phyloP scores from a whole-genome alignment of 2,888 invertebrate genomes.

The Agriopis aurantiaria region DNA sequence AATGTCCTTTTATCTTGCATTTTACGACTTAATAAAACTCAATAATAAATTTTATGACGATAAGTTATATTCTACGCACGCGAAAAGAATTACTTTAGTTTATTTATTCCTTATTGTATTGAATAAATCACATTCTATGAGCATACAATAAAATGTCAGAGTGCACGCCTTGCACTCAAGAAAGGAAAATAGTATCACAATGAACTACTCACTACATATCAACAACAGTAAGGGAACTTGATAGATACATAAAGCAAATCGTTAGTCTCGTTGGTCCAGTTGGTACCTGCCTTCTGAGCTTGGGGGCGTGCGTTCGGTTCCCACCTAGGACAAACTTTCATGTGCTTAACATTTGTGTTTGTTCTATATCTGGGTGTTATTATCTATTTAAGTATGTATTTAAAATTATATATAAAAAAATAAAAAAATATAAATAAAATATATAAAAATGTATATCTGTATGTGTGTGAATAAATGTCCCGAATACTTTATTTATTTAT shows the following conservation, averaged over 20 bases:
- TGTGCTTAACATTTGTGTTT: too few species aligned
- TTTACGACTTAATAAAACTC: slow-evolving; percentile 3
- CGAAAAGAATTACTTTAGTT: slow-evolving; percentile 1
- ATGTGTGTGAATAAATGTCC: too few species aligned
- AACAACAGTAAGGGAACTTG: background rate
- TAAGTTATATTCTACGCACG: slow-evolving; percentile 2
- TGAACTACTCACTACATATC: background rate
- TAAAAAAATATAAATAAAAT: too few species aligned
- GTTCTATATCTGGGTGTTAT: too few species aligned
- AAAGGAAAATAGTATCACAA: background rate
- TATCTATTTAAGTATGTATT: too few species aligned
- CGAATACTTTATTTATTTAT: too few species aligned
- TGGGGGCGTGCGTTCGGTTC: too few species aligned
- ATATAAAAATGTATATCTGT: too few species aligned
- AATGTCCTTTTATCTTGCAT: slow-evolving; percentile 7
- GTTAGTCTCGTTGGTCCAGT: too few species aligned
- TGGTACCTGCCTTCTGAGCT: too few species aligned
- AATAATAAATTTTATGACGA: slow-evolving; percentile 4
- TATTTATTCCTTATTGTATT: slow-evolving; percentile 19
- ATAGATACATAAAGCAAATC: background rate
- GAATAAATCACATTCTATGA: background rate
- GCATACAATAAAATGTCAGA: slow-evolving; percentile 39
- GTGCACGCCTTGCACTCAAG: slow-evolving; percentile 23
- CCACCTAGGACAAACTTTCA: too few species aligned
- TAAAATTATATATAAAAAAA: too few species aligned